Evolutionary conservation across 2,113 vertebrate species (phyloP), one percentile per base, ranked within the genome.

Genomic region (Naja naja): DNA sequence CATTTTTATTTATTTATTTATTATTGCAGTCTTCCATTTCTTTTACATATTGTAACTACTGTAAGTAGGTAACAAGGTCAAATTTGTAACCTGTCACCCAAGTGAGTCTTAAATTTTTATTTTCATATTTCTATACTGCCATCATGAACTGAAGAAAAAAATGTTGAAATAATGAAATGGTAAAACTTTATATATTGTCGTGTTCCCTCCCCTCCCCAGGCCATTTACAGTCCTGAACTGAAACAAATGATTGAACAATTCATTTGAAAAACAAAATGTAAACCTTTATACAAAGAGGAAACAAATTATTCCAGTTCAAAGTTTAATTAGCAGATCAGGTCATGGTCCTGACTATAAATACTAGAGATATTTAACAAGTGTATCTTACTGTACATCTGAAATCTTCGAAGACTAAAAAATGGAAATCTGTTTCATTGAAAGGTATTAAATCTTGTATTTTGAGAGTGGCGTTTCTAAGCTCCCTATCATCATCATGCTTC

Each of bases 71-170:
- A 93, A n/a, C 30, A 93, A 95, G 56, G 53, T 74, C 22, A n/a
- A 85, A 88, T 52, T 90, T 92, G 8, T 91, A 56, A 90, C 0
- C 23, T 30, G 56, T 93, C 93, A 92, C 3, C 39, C 25, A 23
- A 90, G 39, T 90, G 91, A 95, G 88, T 39, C 85, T 4, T 49
- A 45, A 85, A 95, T 43, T 45, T 87, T n/a, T 91, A 85, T 94
- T 93, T 81, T 92, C 16, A 23, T 91, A 69, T 47, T 94, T 96
- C 93, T 87, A 89, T 69, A 89, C 92, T 39, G 64, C 43, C 18
- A 94, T 91, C 91, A n/a, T 86, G 64, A 92, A 96, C 93, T 54
- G 30, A 43, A 74, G 49, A 86, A 47, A 5, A 56, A 16, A 30
- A 89, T 39, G 34, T 6, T 92, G 43, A 12, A 27, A 47, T 47